Conservation (phyloP, 1,140 invertebrate genomes). For the Anagrus nilaparvatae region DNA sequence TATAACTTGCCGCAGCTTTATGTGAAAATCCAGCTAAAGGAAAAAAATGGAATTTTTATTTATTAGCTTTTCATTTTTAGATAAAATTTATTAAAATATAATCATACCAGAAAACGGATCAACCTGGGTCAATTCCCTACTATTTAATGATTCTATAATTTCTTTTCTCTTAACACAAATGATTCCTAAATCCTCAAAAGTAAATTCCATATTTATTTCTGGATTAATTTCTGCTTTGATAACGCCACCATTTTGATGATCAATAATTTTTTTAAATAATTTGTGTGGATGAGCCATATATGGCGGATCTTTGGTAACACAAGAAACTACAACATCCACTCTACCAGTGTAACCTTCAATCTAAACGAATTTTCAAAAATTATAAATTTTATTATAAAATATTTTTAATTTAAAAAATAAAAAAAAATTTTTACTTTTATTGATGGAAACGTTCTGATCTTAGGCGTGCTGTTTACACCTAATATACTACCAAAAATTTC, state of each 20-base stretch:
- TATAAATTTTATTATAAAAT: no score
- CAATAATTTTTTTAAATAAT: slow-evolving; percentile 84
- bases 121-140: slow-evolving; percentile 75
- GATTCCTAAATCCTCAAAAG: slow-evolving; percentile 87
- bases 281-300: slow-evolving; percentile 92
- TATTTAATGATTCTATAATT: slow-evolving; percentile 71
- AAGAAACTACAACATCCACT: slow-evolving; percentile 84
- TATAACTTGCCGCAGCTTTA: slow-evolving; percentile 66
- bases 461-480: no score
- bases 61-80: background rate
- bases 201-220: slow-evolving; percentile 77
- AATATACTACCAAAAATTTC: no score
- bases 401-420: no score
- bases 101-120: slow-evolving; percentile 88
- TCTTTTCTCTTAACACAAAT: slow-evolving; percentile 95
- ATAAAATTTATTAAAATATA: background rate
- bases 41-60: slow-evolving; percentile 12
- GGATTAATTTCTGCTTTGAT: no score
- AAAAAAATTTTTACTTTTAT: no score
- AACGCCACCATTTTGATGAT: slow-evolving; percentile 70
- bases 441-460: no score
- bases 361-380: no score
- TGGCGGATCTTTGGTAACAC: slow-evolving; percentile 84
- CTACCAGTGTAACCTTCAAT: slow-evolving; percentile 70
- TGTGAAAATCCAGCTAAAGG: slow-evolving; percentile 78